Base-by-base conservation (phyloP, 2,113 vertebrate species). In the Chaenocephalus aceratus region DNA sequence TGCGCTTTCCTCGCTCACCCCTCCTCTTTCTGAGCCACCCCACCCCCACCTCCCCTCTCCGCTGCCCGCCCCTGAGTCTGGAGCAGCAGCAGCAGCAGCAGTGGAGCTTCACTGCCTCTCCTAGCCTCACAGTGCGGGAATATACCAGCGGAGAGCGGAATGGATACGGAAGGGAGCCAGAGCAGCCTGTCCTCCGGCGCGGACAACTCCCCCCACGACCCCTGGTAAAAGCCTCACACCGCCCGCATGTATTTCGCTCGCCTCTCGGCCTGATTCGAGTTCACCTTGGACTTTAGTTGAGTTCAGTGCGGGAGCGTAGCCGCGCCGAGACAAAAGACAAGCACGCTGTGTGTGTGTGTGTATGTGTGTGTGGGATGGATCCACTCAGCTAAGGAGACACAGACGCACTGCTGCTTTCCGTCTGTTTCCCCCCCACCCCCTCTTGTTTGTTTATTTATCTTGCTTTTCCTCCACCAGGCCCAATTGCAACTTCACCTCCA, bases 91-190 rank as follows among this genome's bases (percentile, higher is more conserved):
- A 86, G 79, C 75, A 77, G 64, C 68, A 82, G 86, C 86, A 61
- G 86, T 86, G 88, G 86, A 89, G 91, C 93, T 66, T 93, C 91
- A 85, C 92, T 90, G 92, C 93, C 91, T 92, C 87, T 91, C 90
- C 91, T 91, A 92, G 91, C 91, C 90, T 92, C 92, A 87, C 92
- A 94, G 93, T 94, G 92, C 94, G 93, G 94, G 91, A 94, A 93
- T 87, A 88, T 80, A 93, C 26, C 88, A 93, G 94, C 93, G 94
- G 93, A 95, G 96, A 95, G 96, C 96, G 77, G 96, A 95, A 97
- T 97, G 97, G 97, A 98, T 90, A 96, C 97, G 93, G 97, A 97
- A 95, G 96, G 96, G 96, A 96, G 96, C 96, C 97, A 96, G 94
- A 96, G 95, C 95, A 97, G 96, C 96, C 95, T 96, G 95, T 96